A percentile compares a stretch with the other conserved stretches of the same genome.
phyloP scores from a whole-genome alignment of 1,140 invertebrate genomes.

The Eupeodes corollae region DNA sequence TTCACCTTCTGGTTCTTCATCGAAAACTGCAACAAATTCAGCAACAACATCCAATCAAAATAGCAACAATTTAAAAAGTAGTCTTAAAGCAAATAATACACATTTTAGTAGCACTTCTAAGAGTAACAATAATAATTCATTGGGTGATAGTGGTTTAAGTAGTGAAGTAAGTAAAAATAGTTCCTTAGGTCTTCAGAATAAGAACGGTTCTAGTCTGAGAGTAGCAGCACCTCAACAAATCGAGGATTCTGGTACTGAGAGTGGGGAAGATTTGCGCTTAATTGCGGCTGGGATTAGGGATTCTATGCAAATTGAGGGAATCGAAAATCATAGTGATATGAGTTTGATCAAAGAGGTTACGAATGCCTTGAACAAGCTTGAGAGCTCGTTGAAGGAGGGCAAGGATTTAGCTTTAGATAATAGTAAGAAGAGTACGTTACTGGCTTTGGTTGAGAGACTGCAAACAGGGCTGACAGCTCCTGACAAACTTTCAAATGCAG shows the following conservation, averaged over 20 bases:
- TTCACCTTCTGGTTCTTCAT: neutral
- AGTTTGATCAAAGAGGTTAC: constrained; percentile 66
- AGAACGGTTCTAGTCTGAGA: constrained; percentile 15
- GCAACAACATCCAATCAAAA: neutral
- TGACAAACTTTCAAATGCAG: constrained; percentile 32
- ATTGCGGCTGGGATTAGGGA: constrained; percentile 33
- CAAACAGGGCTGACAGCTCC: constrained; percentile 53
- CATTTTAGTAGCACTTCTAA: constrained; percentile 14
- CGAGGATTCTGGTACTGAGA: constrained; percentile 57
- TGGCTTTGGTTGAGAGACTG: constrained; percentile 61
- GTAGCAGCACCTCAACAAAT: constrained; percentile 18
- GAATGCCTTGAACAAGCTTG: constrained; percentile 58
- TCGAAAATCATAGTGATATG: constrained; percentile 13
- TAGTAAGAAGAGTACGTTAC: constrained; percentile 48
- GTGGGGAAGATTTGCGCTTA: constrained; percentile 47
- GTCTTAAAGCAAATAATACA: constrained; percentile 11
- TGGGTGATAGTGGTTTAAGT: neutral
- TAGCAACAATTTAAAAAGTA: constrained; percentile 9
- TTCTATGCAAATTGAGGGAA: constrained; percentile 17
- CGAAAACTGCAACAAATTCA: constrained; percentile 3
- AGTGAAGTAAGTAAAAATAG: neutral
- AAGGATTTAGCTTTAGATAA: constrained; percentile 41
- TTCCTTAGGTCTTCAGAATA: constrained; percentile 5
- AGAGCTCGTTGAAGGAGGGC: constrained; percentile 52
- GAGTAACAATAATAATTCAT: constrained; percentile 1